phyloP scores from a whole-genome alignment of 2,797 vertebrate species.

The Myotis myotis region DNA sequence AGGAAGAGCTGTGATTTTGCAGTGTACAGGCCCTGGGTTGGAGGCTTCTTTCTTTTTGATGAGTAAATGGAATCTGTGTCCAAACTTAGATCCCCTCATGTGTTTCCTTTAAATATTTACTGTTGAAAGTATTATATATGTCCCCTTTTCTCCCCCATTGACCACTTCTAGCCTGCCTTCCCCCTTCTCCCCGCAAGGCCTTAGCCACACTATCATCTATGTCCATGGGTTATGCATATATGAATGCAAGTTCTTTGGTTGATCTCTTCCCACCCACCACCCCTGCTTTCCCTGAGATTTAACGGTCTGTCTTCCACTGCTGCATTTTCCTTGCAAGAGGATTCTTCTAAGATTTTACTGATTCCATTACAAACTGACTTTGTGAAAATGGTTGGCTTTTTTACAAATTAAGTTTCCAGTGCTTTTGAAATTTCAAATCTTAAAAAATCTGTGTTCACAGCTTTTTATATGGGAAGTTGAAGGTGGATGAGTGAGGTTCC shows the following conservation, averaged over 20 bases:
- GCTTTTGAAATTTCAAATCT: conserved; percentile 14
- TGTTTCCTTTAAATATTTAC: background rate
- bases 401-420: background rate
- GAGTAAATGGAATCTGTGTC: background rate
- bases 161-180: no score
- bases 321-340: background rate
- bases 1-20: background rate
- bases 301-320: background rate
- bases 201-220: no score
- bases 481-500: background rate
- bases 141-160: no score
- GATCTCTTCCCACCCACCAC: no score
- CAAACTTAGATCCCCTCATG: background rate
- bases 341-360: background rate
- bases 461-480: background rate
- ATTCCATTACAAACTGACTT: background rate
- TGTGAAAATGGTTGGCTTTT: background rate
- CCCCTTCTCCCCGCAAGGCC: no score
- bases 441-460: background rate
- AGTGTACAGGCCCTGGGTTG: background rate
- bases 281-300: no score
- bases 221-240: no score
- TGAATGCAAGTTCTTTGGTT: no score
- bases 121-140: no score
- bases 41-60: background rate